These are phyloP conservation scores for Lontra canadensis DNA, from an alignment of 2,113 vertebrate genomes.

Conservation along the genomic window DNA sequence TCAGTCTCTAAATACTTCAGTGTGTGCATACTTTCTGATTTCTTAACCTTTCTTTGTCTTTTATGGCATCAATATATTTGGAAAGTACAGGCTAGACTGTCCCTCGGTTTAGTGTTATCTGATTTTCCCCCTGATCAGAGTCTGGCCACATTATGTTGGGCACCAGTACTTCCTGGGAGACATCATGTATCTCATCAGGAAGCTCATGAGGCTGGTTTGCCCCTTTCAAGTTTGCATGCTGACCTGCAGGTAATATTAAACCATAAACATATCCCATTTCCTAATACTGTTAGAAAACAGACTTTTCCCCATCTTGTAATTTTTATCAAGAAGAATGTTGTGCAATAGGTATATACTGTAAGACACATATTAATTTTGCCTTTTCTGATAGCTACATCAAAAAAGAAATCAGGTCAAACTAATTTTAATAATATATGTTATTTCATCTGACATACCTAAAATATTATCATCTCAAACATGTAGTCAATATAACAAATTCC, in stretches of 20 bases:
- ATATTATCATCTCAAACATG: neutral
- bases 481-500: neutral
- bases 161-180: slow-evolving; percentile 41
- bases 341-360: neutral
- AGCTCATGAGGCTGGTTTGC: neutral
- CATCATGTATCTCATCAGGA: neutral
- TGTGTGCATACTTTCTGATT: neutral
- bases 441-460: neutral
- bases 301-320: neutral
- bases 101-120: neutral
- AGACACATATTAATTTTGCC: neutral
- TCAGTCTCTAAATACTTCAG: neutral
- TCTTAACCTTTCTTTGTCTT: slow-evolving; percentile 43
- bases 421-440: slow-evolving; percentile 27
- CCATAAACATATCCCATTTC: slow-evolving; percentile 38
- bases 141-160: neutral
- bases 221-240: neutral
- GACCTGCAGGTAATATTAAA: neutral
- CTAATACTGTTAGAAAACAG: slow-evolving; percentile 7
- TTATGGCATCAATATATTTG: neutral
- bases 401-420: slow-evolving; percentile 32
- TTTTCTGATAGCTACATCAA: neutral
- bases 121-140: slow-evolving; percentile 64
- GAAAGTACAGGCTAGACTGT: neutral
- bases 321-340: neutral